Conservation (phyloP, 2,797 vertebrate genomes). For the Sebastes nivosus region DNA sequence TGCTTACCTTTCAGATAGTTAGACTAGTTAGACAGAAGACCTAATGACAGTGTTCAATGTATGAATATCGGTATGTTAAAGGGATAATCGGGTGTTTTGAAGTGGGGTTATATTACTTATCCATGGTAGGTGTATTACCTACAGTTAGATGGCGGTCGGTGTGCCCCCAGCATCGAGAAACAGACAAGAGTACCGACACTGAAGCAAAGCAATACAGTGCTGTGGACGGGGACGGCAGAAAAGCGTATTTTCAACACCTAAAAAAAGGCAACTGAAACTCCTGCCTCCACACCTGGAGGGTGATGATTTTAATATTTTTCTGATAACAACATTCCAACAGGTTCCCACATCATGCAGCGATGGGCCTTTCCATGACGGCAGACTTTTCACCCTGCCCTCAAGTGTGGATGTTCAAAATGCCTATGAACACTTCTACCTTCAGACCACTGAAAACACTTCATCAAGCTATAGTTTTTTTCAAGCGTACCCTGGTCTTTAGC, state of each 20-base stretch:
- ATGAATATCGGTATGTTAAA: no score
- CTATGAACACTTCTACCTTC: not conserved
- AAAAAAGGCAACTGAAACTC: not conserved
- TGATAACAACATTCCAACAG: not conserved
- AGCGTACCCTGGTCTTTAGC: not conserved
- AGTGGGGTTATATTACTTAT: no score
- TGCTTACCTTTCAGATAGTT: not conserved
- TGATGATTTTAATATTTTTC: not conserved
- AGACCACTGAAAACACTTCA: not conserved
- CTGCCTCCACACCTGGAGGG: not conserved
- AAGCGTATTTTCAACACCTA: rapidly evolving
- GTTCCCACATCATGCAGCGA: not conserved
- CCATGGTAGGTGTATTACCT: no score
- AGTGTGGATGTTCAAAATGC: not conserved
- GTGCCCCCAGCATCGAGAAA: no score
- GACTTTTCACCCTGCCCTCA: not conserved
- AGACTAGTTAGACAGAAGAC: not conserved
- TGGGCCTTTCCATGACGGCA: not conserved
- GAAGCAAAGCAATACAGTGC: no score
- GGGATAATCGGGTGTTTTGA: no score
- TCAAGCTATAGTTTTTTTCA: not conserved
- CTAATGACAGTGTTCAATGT: not conserved
- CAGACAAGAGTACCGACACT: rapidly evolving
- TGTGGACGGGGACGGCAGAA: no score
- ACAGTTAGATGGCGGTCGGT: no score